phyloP scores from a whole-genome alignment of 2,797 vertebrate genomes.

The Urophycis tenuis region DNA sequence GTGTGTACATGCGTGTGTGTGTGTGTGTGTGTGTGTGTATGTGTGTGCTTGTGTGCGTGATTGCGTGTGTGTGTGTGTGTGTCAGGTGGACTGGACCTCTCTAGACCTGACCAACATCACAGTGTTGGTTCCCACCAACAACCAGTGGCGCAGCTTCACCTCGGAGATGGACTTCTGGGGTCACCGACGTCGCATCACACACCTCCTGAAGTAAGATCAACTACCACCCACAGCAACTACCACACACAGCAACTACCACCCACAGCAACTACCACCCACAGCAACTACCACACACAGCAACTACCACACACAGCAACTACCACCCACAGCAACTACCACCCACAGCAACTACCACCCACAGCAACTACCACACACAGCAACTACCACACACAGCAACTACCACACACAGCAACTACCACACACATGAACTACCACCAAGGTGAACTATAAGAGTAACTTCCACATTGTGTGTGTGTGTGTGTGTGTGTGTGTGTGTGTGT shows the following conservation, averaged over 20 bases:
- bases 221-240: not conserved
- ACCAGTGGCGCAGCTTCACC: constrained; percentile 65
- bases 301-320: not conserved
- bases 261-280: too few relatives aligned
- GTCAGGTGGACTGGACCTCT: constrained; percentile 27
- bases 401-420: not conserved
- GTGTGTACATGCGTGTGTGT: not conserved
- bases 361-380: not conserved
- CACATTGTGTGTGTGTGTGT: not conserved
- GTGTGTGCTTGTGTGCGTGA: not conserved
- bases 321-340: not conserved
- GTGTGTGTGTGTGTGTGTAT: not conserved
- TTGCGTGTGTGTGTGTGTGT: not conserved
- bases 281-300: not conserved
- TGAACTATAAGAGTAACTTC: not conserved
- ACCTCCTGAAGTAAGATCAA: constrained; percentile 72
- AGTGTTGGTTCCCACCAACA: constrained; percentile 71
- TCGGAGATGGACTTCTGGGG: constrained; percentile 69
- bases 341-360: not conserved
- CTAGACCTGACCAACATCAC: constrained; percentile 69
- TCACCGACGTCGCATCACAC: constrained; percentile 60
- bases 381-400: not conserved
- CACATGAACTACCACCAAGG: not conserved
- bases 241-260: not conserved
- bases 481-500: constrained; percentile 3